Percentiles rank a stretch among this genome's conserved stretches.
These are phyloP conservation scores for Laterallus jamaicensis DNA, from an alignment of 2,113 vertebrate genomes.

Conservation along the genomic window DNA sequence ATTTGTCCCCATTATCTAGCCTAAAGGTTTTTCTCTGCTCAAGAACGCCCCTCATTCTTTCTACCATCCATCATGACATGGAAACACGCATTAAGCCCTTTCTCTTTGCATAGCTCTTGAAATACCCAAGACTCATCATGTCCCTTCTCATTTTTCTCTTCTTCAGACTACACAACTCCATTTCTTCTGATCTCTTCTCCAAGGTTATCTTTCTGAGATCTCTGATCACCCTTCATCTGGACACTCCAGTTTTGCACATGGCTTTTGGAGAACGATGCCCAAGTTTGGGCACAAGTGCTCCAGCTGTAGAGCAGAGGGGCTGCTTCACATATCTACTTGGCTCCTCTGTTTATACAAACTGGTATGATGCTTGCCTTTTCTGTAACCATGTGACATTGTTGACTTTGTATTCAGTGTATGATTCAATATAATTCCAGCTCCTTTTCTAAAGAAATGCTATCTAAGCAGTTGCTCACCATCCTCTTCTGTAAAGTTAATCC, in stretches of 20 bases:
- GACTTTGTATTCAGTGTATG: not conserved
- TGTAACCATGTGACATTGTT: not conserved
- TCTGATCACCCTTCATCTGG: not conserved
- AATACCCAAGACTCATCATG: rapidly evolving
- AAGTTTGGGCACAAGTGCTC: constrained; percentile 29
- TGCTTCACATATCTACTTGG: not conserved
- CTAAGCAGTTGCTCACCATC: not conserved
- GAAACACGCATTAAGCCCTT: not conserved
- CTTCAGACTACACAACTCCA: not conserved
- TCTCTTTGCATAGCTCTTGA: not conserved
- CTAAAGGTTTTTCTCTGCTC: not conserved
- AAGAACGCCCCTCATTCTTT: not conserved
- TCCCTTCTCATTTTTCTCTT: not conserved
- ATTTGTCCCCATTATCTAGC: not conserved
- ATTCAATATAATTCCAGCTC: not conserved
- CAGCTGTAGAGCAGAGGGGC: not conserved
- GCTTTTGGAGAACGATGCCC: not conserved
- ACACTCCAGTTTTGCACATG: not conserved
- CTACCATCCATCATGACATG: not conserved
- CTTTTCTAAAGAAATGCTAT: not conserved
- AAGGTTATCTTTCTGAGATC: not conserved
- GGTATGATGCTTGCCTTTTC: not conserved
- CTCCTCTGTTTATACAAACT: not conserved
- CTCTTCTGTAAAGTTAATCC: not conserved
- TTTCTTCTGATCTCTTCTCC: not conserved